Conservation (phyloP, 2,888 invertebrate species). For the Gastrophysa polygoni region DNA sequence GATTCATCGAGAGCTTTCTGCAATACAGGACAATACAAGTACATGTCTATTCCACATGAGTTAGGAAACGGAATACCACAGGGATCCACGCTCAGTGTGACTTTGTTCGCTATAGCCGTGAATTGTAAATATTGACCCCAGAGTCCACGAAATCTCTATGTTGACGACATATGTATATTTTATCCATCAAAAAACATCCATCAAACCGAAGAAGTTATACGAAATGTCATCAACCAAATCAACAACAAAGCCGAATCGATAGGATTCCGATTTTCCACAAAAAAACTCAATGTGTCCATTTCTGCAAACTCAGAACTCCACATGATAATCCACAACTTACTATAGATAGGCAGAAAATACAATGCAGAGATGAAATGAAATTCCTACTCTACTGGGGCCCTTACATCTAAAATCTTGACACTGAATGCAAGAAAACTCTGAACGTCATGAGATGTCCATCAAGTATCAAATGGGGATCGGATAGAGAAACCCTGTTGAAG, state of each 20-base stretch:
- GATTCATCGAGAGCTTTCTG: too few species aligned
- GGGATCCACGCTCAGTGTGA: too few species aligned
- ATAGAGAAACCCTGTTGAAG: not conserved
- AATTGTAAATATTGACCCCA: not conserved
- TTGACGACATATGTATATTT: not conserved
- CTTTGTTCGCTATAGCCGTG: too few species aligned
- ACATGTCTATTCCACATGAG: too few species aligned
- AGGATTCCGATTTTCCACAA: not conserved
- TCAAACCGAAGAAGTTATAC: not conserved
- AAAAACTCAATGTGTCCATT: not conserved
- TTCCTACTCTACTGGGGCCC: not conserved
- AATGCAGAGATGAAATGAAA: not conserved
- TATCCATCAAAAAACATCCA: not conserved
- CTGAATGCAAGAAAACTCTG: not conserved
- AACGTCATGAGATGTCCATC: not conserved
- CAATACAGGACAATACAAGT: too few species aligned
- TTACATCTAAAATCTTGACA: not conserved
- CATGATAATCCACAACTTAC: not conserved
- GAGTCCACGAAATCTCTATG: too few species aligned
- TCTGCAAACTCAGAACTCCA: not conserved
- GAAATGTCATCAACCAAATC: not conserved
- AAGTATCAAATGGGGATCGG: not conserved
- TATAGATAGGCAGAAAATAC: too few species aligned
- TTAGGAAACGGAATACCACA: not conserved
- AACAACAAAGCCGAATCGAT: not conserved